These are phyloP conservation scores for Conus betulinus DNA, from an alignment of 1,140 invertebrate species.

Conservation along the genomic window DNA sequence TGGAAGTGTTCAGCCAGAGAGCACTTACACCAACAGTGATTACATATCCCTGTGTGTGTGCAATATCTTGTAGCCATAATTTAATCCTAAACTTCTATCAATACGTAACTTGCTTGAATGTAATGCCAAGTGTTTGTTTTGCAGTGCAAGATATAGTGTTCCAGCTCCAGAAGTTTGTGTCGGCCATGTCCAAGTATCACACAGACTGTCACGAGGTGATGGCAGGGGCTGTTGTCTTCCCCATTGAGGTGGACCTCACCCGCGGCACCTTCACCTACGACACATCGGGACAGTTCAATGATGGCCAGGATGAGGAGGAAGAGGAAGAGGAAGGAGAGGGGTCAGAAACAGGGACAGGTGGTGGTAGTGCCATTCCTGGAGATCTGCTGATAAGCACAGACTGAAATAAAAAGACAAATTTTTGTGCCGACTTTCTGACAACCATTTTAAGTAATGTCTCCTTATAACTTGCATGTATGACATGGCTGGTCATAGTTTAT, in stretches of 20 bases:
- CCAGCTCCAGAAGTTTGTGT: slow-evolving; percentile 87
- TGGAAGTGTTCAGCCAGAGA: too few species aligned
- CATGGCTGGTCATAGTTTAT: background rate
- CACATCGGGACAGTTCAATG: slow-evolving; percentile 70
- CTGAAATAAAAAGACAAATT: slow-evolving; percentile 35
- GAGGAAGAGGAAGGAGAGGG: slow-evolving; percentile 63
- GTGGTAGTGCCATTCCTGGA: slow-evolving; percentile 40
- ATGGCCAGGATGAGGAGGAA: slow-evolving; percentile 72
- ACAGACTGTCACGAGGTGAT: slow-evolving; percentile 80
- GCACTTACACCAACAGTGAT: too few species aligned
- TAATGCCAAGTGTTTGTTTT: slow-evolving; percentile 32
- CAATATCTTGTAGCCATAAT: background rate
- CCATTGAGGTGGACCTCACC: slow-evolving; percentile 96
- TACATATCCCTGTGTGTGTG: background rate
- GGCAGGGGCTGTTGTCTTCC: slow-evolving; percentile 87
- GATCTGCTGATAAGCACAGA: slow-evolving; percentile 68
- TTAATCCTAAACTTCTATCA: background rate
- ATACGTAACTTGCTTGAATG: slow-evolving; percentile 36
- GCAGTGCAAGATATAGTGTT: slow-evolving; percentile 92
- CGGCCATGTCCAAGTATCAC: slow-evolving; percentile 87
- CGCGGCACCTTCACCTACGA: slow-evolving; percentile 87
- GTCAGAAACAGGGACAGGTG: slow-evolving; percentile 4
- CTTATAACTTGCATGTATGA: background rate
- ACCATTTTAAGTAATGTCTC: too few species aligned
- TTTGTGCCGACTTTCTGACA: background rate